Base-by-base conservation (phyloP, 92 coral and sea anemone species). In the Porites cylindrica region DNA sequence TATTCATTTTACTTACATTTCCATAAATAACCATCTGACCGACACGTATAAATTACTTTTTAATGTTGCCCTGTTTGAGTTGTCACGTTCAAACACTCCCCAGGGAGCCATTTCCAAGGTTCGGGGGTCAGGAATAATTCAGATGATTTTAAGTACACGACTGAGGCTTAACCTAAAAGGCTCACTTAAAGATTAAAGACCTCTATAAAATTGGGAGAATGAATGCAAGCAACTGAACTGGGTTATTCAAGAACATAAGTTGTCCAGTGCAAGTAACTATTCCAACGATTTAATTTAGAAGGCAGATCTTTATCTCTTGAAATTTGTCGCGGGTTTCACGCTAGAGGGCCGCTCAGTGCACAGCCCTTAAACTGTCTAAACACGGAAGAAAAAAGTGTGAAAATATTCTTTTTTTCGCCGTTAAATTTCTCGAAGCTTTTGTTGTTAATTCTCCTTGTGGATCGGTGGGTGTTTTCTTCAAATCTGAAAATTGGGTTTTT, bases 1-100 rank as follows among this genome's bases (percentile, higher is more conserved):
- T 70, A 82, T 82, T 82, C 70, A 20, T 32, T 19, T 56, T 4
- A 19, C 65, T 70, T 82, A 24, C 18, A 82, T 82, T 82, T 82
- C 60, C 77, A 82, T 82, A 58, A 43, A 70, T 70, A 70, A 70
- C 68, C 18, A 29, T 58, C 43, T 26, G 16, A 14, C 10, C 26
- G 24, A 72, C 58, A 1, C 77, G 51, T 29, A 69, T 13, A 21
- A 18, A 56, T 81, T 51, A 26, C 66, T 21, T 38, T 38, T 1
- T 6, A 65, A 26, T 6, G 8, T 17, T 17, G 29, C 16, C 12
- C 1, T 19, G 20, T 16, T 63, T 8, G 24, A 56, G 16, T 16
- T 23, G 54, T 16, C 65, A 54, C 76, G 76, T 65, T 69, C 83
- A 6, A 21, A 1, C 21, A 13, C 74, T 47, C 7, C 29, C 4